Evolutionary conservation across 2,113 vertebrate species (phyloP), one percentile per base, ranked within the genome.

Genomic region (Tenebrosternarchus preto): DNA sequence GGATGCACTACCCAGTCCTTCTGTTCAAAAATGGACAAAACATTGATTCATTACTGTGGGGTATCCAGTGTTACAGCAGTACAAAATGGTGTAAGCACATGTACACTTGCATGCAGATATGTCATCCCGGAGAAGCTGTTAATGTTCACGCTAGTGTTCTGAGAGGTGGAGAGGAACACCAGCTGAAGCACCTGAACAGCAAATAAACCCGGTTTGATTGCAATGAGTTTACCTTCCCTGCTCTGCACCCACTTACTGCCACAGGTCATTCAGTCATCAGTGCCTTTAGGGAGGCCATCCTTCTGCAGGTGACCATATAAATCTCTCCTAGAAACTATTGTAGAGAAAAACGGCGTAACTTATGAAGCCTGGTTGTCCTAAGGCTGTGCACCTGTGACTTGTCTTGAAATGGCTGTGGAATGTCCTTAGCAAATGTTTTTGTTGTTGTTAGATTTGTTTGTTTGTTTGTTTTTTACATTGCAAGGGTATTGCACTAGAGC

Each of bases 211-310:
- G 12, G 53, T 84, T 87, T 83, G 69, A 84, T 88, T 87, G 80
- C 77, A 82, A 78, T 46, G 80, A 59, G 78, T 87, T 89, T 84
- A 83, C 88, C 85, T 86, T 80, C 87, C 78, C 68, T 63, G 46
- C 85, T 85, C 53, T 19, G 86, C 88, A 82, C 76, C 82, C 84
- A 80, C 78, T 85, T 83, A 24, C 68, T 73, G 27, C 79, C 85
- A 81, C 57, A 84, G 86, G 88, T 87, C 83, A 88, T 89, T 91
- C 85, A 87, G 86, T 88, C 89, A 90, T 85, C 86, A 89, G 82
- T 82, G 80, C 82, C 78, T 85, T 83, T 80, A 82, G 80, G 71
- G 70, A 85, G 77, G 83, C 78, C 80, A 80, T 33, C 87, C 86
- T n/a, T n/a, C 85, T 90, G 83, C 88, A 88, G 83, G 81, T 77